Evolutionary conservation across 1,140 invertebrate genomes (phyloP).

Genomic region (Telenomus remus): DNA sequence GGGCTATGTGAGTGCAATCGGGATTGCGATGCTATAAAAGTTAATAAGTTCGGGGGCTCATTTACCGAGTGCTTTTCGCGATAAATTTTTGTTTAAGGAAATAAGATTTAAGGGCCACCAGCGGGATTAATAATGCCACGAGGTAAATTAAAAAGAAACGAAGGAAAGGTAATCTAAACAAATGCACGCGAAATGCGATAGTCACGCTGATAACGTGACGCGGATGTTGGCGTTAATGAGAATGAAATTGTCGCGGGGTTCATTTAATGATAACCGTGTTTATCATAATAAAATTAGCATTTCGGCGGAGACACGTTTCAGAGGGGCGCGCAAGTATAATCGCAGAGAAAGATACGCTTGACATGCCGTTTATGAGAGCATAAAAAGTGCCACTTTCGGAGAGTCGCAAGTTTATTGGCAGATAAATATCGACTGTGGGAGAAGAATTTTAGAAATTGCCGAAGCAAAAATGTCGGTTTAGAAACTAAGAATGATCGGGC

Average conservation of each 20-base stretch:
- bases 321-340: slow-evolving; percentile 17
- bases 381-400: background rate
- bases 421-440: background rate
- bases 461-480: background rate
- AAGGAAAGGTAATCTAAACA: slow-evolving; percentile 38
- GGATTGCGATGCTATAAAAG: slow-evolving; percentile 25
- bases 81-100: slow-evolving; percentile 24
- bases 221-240: slow-evolving; percentile 48
- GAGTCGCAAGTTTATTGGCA: no score
- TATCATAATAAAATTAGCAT: slow-evolving; percentile 47
- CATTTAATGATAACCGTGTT: slow-evolving; percentile 44
- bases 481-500: background rate
- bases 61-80: slow-evolving; percentile 31
- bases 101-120: slow-evolving; percentile 20
- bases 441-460: background rate
- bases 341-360: slow-evolving; percentile 1
- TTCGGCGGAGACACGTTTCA: slow-evolving; percentile 12
- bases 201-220: slow-evolving; percentile 42
- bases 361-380: slow-evolving; percentile 5
- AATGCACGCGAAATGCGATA: slow-evolving; percentile 38
- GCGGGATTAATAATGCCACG: slow-evolving; percentile 28
- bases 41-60: slow-evolving; percentile 45
- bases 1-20: slow-evolving; percentile 21
- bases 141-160: slow-evolving; percentile 36
- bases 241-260: slow-evolving; percentile 42